Conservation (phyloP, 2,113 vertebrate species). For the Ochotona curzoniae region DNA sequence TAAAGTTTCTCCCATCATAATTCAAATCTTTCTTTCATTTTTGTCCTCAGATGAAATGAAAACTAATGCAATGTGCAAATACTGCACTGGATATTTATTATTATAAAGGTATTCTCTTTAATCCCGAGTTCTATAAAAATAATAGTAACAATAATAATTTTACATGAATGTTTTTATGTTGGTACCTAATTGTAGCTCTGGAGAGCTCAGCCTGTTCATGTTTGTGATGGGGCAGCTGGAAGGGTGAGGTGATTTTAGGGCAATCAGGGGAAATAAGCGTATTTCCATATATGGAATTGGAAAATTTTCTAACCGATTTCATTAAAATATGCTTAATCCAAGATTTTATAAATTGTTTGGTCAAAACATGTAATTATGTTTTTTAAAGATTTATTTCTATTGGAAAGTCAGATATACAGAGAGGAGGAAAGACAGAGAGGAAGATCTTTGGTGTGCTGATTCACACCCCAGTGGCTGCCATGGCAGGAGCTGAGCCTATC, state of each 20-base stretch:
- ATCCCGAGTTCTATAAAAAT: background rate
- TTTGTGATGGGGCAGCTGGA: too few relatives aligned
- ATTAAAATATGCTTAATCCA: background rate
- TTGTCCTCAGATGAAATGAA: background rate
- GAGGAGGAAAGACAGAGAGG: too few relatives aligned
- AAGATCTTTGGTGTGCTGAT: too few relatives aligned
- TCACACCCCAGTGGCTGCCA: too few relatives aligned
- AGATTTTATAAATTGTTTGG: conserved; percentile 41
- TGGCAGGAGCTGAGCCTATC: too few relatives aligned
- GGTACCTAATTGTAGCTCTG: background rate
- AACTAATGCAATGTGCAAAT: background rate
- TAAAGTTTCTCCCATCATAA: conserved; percentile 23
- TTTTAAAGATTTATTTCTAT: too few relatives aligned
- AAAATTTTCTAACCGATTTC: background rate
- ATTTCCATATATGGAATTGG: background rate
- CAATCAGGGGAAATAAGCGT: background rate
- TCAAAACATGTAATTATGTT: background rate
- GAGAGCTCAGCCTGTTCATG: background rate
- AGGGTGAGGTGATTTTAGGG: background rate
- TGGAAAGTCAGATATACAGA: too few relatives aligned
- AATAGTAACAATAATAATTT: background rate
- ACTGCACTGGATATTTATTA: background rate
- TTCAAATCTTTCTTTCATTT: conserved; percentile 27
- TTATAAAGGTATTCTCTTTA: background rate
- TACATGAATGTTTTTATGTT: background rate